Base-by-base conservation (phyloP, 2,113 vertebrate species). In the Callipepla californica region DNA sequence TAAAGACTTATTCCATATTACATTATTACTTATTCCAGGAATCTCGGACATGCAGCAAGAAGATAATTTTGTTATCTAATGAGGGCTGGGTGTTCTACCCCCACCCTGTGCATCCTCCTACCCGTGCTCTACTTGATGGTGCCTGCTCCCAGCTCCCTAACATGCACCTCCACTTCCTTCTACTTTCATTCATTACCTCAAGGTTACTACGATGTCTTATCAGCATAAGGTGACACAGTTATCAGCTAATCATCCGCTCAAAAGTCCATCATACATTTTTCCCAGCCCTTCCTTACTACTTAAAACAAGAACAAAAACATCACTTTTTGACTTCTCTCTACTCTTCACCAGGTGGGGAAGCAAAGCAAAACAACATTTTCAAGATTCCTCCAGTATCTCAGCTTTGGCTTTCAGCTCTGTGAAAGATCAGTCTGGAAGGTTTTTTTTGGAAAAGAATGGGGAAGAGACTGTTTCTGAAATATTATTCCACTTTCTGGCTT, bases 31-130 rank as follows among this genome's bases (percentile, higher is more conserved):
- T 75, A 11, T 83, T 85, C 61, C 26, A 51, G 30, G 32, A 58
- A 88, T 62, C 2, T 3, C 38, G 75, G 68, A 80, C 77, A 22
- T 55, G 34, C 45, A 87, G 62, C 0, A 1, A 78, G 34, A 77
- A 50, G 65, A 67, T 74, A 70, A 86, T 90, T 91, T 42, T 74
- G 42, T 32, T 63, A 77, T 80, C 72, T 83, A 67, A 80, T 86
- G 66, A 77, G 65, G 50, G 15, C 47, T 25, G 23, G 61, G 61
- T 80, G 51, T 44, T 80, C 9, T 20, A 8, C 45, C 9, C 25
- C 15, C 34, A 21, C 23, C 36, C 36, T 9, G 13, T 38, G 53
- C 34, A 61, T 40, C 50, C 62, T 55, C 30, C 73, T 85, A 48
- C 22, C 74, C 74, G 14, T 59, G 51, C 28, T 88, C 19, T 82